phyloP scores from a whole-genome alignment of 2,113 vertebrate species.

The Colistium nudipinnis region DNA sequence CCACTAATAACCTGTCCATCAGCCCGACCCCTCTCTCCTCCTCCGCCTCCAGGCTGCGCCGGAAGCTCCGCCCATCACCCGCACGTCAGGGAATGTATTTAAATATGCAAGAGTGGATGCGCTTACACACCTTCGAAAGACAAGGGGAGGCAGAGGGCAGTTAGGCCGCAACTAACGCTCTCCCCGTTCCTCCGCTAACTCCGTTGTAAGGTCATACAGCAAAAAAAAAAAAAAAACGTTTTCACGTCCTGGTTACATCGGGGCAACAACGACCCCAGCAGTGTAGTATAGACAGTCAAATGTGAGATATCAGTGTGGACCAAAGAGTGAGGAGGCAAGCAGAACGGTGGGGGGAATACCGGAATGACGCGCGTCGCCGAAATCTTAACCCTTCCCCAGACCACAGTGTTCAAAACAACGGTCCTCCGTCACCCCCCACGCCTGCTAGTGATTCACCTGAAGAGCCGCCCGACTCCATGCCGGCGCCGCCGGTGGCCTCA shows the following conservation, averaged over 20 bases:
- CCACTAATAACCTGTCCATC: slow-evolving; percentile 23
- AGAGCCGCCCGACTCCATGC: slow-evolving; percentile 74
- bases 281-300: slow-evolving; percentile 69
- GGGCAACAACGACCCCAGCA: slow-evolving; percentile 54
- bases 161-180: slow-evolving; percentile 44
- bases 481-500: slow-evolving; percentile 68
- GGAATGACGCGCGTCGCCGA: slow-evolving; percentile 37
- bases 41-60: slow-evolving; percentile 28
- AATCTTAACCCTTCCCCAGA: slow-evolving; percentile 29
- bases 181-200: slow-evolving; percentile 40
- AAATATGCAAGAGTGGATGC: slow-evolving; percentile 64
- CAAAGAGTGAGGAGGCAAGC: slow-evolving; percentile 68
- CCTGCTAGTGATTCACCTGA: slow-evolving; percentile 79
- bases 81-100: slow-evolving; percentile 74
- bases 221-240: slow-evolving; percentile 41
- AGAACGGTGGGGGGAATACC: slow-evolving; percentile 61
- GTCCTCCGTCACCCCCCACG: slow-evolving; percentile 76
- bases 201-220: slow-evolving; percentile 62
- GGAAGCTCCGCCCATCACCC: slow-evolving; percentile 33
- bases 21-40: slow-evolving; percentile 24
- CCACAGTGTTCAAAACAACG: slow-evolving; percentile 79
- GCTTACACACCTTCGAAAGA: slow-evolving; percentile 63
- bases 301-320: slow-evolving; percentile 68
- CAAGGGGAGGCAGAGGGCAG: slow-evolving; percentile 63
- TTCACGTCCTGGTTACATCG: slow-evolving; percentile 69